These are phyloP conservation scores for Ommatoiulus sabulosus DNA, from an alignment of 2,888 invertebrate species.

Conservation along the genomic window DNA sequence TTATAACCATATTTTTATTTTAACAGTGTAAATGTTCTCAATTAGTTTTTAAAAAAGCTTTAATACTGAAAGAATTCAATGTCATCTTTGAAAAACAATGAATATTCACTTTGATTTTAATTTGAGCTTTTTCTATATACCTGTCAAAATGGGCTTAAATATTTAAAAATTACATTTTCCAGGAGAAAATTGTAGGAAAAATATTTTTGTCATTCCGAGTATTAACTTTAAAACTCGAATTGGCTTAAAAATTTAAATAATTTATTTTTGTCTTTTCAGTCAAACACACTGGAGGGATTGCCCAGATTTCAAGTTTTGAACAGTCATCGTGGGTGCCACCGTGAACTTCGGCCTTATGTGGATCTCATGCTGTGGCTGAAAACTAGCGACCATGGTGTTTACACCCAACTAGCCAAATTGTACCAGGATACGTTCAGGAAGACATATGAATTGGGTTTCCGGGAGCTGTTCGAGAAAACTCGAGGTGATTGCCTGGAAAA, in stretches of 20 bases:
- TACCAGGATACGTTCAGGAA: constrained; percentile 87
- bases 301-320: not conserved
- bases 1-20: too few species aligned
- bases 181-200: too few species aligned
- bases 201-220: too few species aligned
- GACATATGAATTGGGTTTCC: constrained; percentile 88
- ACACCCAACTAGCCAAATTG: constrained; percentile 81
- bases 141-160: too few species aligned
- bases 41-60: too few species aligned
- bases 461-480: constrained; percentile 77
- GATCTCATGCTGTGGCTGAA: constrained; percentile 94
- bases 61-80: too few species aligned
- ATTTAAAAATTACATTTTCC: too few species aligned
- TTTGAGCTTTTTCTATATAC: not conserved
- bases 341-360: constrained; percentile 86
- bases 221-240: too few species aligned
- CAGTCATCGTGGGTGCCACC: constrained; percentile 83
- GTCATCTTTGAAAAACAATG: too few species aligned
- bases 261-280: not conserved
- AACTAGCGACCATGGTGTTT: constrained; percentile 85
- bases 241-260: too few species aligned
- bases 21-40: too few species aligned
- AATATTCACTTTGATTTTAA: constrained; percentile 35
- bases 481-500: not conserved
- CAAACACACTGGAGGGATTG: not conserved